phyloP scores from a whole-genome alignment of 2,113 vertebrate species.

The Nibea coibor region DNA sequence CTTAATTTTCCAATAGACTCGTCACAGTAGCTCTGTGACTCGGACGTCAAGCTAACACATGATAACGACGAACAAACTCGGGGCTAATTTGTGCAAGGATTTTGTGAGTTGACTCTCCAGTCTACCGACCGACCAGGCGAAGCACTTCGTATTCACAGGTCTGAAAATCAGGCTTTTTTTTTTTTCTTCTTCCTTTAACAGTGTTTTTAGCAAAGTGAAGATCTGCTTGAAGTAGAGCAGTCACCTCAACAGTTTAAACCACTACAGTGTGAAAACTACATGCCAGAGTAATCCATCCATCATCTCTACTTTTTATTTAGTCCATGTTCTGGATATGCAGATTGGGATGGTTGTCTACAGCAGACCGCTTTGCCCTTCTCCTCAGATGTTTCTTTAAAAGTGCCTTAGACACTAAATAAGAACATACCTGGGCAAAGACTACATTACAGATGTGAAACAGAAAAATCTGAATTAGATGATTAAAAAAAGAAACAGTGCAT shows the following conservation, averaged over 20 bases:
- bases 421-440: conserved; percentile 77
- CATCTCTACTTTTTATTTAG: not conserved
- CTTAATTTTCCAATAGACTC: not conserved
- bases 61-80: not conserved
- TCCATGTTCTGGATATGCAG: conserved; percentile 28
- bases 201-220: not conserved
- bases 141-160: conserved; percentile 20
- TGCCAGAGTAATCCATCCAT: not conserved
- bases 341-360: conserved; percentile 22
- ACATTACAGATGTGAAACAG: conserved; percentile 7
- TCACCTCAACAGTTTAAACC: not conserved
- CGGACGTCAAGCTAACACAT: conserved; percentile 9
- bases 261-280: conserved; percentile 1
- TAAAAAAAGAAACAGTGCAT: conserved; percentile 22
- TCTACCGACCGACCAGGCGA: not conserved
- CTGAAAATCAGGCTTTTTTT: not conserved
- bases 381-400: conserved; percentile 88
- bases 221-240: conserved; percentile 11
- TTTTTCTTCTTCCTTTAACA: not conserved
- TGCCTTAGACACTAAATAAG: conserved; percentile 98
- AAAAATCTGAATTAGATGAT: conserved; percentile 33
- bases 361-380: conserved; percentile 25
- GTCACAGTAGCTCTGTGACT: conserved; percentile 3
- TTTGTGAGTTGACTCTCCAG: conserved; percentile 13
- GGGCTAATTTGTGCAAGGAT: conserved; percentile 27